phyloP scores from a whole-genome alignment of 2,888 invertebrate genomes.

The Drosophila vallismaia region DNA sequence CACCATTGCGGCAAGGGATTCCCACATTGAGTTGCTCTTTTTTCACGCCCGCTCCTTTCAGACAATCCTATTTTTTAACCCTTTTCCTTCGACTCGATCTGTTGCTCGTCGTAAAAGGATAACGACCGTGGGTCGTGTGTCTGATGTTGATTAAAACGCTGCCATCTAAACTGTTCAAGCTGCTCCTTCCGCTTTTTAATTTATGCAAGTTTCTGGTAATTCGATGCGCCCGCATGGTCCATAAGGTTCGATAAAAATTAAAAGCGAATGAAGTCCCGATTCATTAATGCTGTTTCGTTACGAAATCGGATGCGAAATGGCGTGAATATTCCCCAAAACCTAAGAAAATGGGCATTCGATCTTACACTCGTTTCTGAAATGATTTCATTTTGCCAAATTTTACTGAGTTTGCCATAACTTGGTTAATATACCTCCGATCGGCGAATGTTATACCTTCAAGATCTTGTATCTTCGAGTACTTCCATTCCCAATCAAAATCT shows the following conservation, averaged over 20 bases:
- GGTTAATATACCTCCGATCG: too few relatives aligned
- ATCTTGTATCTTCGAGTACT: too few relatives aligned
- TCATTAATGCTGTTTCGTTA: too few relatives aligned
- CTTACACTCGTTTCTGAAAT: too few relatives aligned
- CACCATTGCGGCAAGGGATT: constrained; percentile 14
- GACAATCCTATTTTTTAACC: constrained; percentile 58
- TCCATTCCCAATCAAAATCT: too few relatives aligned
- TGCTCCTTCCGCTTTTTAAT: constrained; percentile 55
- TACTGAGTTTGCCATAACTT: too few relatives aligned
- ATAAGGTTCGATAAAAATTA: constrained; percentile 15
- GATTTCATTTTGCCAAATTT: too few relatives aligned
- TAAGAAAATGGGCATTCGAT: too few relatives aligned
- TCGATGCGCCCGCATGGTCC: constrained; percentile 72
- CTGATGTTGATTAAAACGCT: constrained; percentile 72
- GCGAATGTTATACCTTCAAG: too few relatives aligned
- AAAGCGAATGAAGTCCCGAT: too few relatives aligned
- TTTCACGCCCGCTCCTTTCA: constrained; percentile 67
- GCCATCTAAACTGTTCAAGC: constrained; percentile 33
- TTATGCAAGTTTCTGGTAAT: constrained; percentile 70
- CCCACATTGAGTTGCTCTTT: constrained; percentile 69
- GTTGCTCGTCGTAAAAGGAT: constrained; percentile 59
- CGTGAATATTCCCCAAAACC: too few relatives aligned
- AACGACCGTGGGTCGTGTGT: constrained; percentile 65
- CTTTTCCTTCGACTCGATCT: constrained; percentile 63
- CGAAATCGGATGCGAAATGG: too few relatives aligned